Conservation (phyloP, 1,140 invertebrate species). For the fruit fly (Drosophila melanogaster) region Release_6_plus_ISO1_MT NT_033779.5:16593501-16594000, state of each 20-base stretch:
- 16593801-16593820: constrained; percentile 71
- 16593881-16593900: constrained; percentile 73
- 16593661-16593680: constrained; percentile 62
- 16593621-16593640: constrained; percentile 28
- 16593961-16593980: constrained; percentile 46
- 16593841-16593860: constrained; percentile 80
- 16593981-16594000: constrained; percentile 25
- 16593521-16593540: constrained; percentile 70
- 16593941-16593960: constrained; percentile 48
- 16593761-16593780: not conserved
- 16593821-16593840: constrained; percentile 76
- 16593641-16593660: constrained; percentile 22
- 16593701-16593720: constrained; percentile 42
- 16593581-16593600: constrained; percentile 45
- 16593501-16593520: constrained; percentile 68
- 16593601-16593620: constrained; percentile 37
- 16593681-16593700: constrained; percentile 71
- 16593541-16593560: constrained; percentile 61
- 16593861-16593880: constrained; percentile 72
- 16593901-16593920: constrained; percentile 29
- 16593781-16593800: constrained; percentile 49
- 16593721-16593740: constrained; percentile 28
- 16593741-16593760: constrained; percentile 2
- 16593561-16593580: constrained; percentile 37
- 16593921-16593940: constrained; percentile 43